Base-by-base conservation (phyloP, 2,797 vertebrate genomes). In the Menidia menidia region DNA sequence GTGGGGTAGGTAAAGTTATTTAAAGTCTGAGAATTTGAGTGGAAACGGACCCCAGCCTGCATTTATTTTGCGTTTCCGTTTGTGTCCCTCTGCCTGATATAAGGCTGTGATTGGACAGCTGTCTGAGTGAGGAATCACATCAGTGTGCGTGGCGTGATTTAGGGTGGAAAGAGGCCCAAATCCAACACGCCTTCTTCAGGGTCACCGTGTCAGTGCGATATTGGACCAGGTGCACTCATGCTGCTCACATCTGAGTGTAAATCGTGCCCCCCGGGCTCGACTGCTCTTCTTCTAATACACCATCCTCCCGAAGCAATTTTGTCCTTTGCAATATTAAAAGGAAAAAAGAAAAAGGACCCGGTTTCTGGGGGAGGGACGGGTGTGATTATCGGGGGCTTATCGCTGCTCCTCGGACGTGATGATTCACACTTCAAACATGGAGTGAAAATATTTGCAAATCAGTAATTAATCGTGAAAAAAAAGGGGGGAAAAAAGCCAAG, bases 151-250 rank as follows among this genome's bases (percentile, higher is more conserved):
- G 71, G 70, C 64, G 57, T 88, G 87, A 91, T 91, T 86, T 80
- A 90, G 75, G 78, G 87, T 77, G 87, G 73, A 77, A 66, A 7
- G 57, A 61, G 87, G 82, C 73, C 35, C 67, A 85, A 80, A 89
- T 85, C 81, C 75, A 83, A 89, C 84, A 78, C 48, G 41, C 83
- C 80, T 76, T 78, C 60, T 70, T 84, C 89, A 92, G 91, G 91
- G 89, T 92, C 91, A 87, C 73, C 64, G 71, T 89, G 87, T 92
- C 87, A 86, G 80, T 77, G 68, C 86, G 81, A 89, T 88, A 90
- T 87, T 87, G 69, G 71, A 75, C 71, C 64, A 64, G 71, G 86
- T 81, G 69, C 82, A 89, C 75, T 71, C 68, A 71, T 71, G 61
- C 68, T 64, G 70, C 56, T 79, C 16, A 51, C 66, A 79, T 73